Percentiles rank a stretch among this genome's conserved stretches.
Conservation (phyloP, 2,888 invertebrate genomes). For the Mythimna ferrago region DNA sequence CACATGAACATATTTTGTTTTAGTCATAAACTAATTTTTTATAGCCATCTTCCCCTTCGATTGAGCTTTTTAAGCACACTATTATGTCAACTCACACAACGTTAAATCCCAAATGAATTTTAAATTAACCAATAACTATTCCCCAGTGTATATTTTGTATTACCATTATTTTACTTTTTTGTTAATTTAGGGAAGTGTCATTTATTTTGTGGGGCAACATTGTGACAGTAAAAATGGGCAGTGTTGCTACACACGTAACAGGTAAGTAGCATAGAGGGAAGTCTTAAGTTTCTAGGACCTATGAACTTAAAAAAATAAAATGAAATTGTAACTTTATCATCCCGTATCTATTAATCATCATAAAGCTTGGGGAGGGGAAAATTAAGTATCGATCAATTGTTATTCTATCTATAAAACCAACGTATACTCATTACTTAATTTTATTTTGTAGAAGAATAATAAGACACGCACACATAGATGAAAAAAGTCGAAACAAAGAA, state of each 20-base stretch:
- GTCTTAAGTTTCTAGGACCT: background rate
- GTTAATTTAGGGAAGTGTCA: conserved; percentile 39
- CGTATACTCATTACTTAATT: too few relatives aligned
- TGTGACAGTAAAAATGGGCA: conserved; percentile 15
- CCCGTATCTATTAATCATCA: background rate
- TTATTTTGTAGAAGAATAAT: too few relatives aligned
- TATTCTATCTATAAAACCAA: too few relatives aligned
- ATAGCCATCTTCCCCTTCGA: conserved; percentile 55
- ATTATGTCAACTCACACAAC: conserved; percentile 79
- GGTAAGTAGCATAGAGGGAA: background rate
- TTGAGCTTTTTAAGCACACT: conserved; percentile 69
- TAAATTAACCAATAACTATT: conserved; percentile 79
- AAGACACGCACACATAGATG: too few relatives aligned
- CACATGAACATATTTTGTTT: conserved; percentile 59
- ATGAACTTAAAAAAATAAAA: background rate
- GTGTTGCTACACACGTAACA: conserved; percentile 19
- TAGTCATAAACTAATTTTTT: conserved; percentile 70
- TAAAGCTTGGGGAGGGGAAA: background rate
- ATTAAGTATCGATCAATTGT: background rate
- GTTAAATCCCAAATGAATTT: conserved; percentile 77
- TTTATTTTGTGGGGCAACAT: conserved; percentile 46
- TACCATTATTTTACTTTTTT: conserved; percentile 69
- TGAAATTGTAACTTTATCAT: background rate
- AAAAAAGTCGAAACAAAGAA: too few relatives aligned
- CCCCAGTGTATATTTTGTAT: conserved; percentile 73